phyloP scores from a whole-genome alignment of 2,797 vertebrate species.

The Myotis myotis region DNA sequence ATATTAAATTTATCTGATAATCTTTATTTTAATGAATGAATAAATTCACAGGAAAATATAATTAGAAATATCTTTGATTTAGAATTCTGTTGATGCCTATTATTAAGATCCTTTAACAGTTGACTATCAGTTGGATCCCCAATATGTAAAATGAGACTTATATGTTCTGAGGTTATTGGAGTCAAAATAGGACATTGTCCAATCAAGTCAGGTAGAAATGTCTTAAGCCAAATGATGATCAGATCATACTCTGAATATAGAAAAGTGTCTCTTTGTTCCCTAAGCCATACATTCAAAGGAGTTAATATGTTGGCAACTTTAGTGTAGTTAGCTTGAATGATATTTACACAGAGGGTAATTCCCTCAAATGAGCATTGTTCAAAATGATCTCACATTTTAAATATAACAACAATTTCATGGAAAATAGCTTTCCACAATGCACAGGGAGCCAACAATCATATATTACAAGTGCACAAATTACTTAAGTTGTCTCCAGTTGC shows the following conservation, averaged over 20 bases:
- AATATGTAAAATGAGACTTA: neutral
- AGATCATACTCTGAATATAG: neutral
- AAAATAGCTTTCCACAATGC: conserved; percentile 60
- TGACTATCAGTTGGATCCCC: neutral
- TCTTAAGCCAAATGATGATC: neutral
- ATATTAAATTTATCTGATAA: neutral
- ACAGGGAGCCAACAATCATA: conserved; percentile 8
- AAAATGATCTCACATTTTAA: conserved; percentile 58
- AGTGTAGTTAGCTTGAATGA: conserved; percentile 1
- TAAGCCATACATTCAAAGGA: neutral
- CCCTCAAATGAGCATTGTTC: neutral
- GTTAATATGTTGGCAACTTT: neutral
- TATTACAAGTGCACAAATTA: conserved; percentile 33
- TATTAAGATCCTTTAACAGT: neutral
- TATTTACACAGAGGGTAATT: conserved; percentile 35
- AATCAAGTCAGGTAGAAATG: neutral
- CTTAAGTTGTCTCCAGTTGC: conserved; percentile 25
- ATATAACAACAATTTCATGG: conserved; percentile 50
- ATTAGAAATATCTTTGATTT: neutral
- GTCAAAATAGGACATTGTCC: neutral
- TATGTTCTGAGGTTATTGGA: neutral
- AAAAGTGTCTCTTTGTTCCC: neutral
- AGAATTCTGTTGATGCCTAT: neutral
- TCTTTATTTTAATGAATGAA: neutral
- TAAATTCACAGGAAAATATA: neutral